Conservation (phyloP, 1,140 invertebrate species). For the Drosophila aff. region DNA sequence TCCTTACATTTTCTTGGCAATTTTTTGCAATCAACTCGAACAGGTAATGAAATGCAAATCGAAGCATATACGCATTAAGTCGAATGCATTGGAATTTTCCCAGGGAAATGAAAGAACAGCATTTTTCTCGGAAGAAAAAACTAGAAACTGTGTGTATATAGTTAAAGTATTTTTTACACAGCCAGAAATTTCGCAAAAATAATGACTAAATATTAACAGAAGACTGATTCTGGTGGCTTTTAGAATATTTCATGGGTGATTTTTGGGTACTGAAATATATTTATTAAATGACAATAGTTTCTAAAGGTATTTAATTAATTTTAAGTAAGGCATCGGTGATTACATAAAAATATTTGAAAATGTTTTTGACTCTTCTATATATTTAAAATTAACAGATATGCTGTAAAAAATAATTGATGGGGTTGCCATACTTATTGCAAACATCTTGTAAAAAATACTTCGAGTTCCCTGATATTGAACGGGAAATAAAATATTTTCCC, state of each 20-base stretch:
- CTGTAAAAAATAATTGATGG: too few relatives aligned
- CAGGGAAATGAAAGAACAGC: constrained; percentile 32
- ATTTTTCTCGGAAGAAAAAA: not conserved
- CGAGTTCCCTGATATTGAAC: not conserved
- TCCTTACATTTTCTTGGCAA: constrained; percentile 12
- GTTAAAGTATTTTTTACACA: not conserved
- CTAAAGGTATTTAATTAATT: not conserved
- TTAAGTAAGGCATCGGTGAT: not conserved
- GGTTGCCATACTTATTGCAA: not conserved
- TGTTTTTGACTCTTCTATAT: too few relatives aligned
- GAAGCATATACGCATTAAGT: constrained; percentile 57
- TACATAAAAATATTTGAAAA: not conserved
- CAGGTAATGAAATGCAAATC: constrained; percentile 74
- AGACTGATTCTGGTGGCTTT: not conserved
- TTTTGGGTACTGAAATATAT: not conserved
- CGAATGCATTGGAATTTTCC: constrained; percentile 21
- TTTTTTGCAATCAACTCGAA: constrained; percentile 52
- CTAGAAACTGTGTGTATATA: not conserved
- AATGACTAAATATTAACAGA: not conserved
- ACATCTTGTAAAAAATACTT: not conserved
- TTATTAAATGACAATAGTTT: not conserved
- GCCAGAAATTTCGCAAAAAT: not conserved
- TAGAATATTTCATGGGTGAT: not conserved
- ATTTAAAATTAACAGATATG: too few relatives aligned
- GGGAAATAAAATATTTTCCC: not conserved